Conservation (phyloP, 2,888 invertebrate species). For the Zelleria hepariella region DNA sequence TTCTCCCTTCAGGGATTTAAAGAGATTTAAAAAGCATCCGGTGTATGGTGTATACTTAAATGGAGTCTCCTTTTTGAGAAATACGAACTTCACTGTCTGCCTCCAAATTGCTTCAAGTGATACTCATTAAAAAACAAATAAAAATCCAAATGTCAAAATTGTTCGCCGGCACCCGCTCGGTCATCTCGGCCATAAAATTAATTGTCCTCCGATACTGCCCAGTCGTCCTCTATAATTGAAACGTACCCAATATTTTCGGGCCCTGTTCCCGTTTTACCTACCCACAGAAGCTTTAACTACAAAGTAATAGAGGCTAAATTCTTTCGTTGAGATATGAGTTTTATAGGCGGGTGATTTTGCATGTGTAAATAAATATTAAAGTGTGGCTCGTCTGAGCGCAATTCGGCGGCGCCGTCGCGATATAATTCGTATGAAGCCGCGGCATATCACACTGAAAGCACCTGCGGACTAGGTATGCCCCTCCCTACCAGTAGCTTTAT, state of each 20-base stretch:
- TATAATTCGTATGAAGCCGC: conserved; percentile 30
- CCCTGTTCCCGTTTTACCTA: background rate
- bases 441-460: conserved; percentile 29
- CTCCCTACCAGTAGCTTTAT: too few relatives aligned
- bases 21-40: too few relatives aligned
- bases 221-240: background rate
- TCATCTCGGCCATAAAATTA: conserved; percentile 16
- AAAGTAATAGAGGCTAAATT: background rate
- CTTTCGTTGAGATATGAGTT: background rate
- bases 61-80: too few relatives aligned
- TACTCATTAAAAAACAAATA: too few relatives aligned
- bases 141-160: too few relatives aligned
- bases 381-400: conserved; percentile 26
- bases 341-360: conserved; percentile 24
- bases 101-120: too few relatives aligned
- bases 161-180: background rate
- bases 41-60: too few relatives aligned
- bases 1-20: too few relatives aligned
- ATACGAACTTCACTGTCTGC: too few relatives aligned
- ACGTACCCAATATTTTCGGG: background rate
- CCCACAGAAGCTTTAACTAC: background rate
- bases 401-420: conserved; percentile 16
- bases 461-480: conserved; percentile 36
- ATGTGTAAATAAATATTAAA: conserved; percentile 59
- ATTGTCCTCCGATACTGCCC: conserved; percentile 10